phyloP scores from a whole-genome alignment of 2,113 vertebrate genomes.

The Triplophysa dalaica region DNA sequence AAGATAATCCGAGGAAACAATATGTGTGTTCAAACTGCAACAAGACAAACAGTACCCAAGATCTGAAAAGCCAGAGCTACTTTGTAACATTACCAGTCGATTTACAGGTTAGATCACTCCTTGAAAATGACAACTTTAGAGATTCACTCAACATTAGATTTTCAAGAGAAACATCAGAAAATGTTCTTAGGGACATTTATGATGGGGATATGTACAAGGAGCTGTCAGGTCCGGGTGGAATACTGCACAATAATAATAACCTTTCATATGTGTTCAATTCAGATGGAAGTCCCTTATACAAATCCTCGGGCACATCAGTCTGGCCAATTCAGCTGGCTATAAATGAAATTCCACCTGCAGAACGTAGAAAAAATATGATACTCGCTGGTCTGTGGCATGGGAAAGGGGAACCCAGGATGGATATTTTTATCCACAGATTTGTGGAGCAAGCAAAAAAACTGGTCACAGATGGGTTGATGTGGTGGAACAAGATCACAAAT shows the following conservation, averaged over 20 bases:
- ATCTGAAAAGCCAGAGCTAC: constrained; percentile 18
- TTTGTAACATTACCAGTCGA: constrained; percentile 27
- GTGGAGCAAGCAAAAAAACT: constrained; percentile 25
- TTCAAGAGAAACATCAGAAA: constrained; percentile 19
- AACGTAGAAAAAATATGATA: constrained; percentile 19
- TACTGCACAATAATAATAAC: neutral
- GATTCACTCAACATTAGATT: constrained; percentile 9
- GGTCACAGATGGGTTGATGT: neutral
- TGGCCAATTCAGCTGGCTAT: constrained; percentile 31
- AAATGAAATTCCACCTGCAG: constrained; percentile 12
- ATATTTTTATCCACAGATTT: constrained; percentile 30
- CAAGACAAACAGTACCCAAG: neutral
- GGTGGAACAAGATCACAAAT: constrained; percentile 5
- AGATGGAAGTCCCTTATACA: constrained; percentile 34
- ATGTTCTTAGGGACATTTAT: constrained; percentile 16
- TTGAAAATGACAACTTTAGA: constrained; percentile 15
- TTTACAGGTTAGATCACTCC: constrained; percentile 1
- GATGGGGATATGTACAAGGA: constrained; percentile 31
- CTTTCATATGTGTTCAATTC: constrained; percentile 31
- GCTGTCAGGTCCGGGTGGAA: constrained; percentile 13
- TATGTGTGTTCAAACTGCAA: constrained; percentile 26
- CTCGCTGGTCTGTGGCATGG: constrained; percentile 39
- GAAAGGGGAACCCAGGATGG: constrained; percentile 3
- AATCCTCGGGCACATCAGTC: constrained; percentile 13
- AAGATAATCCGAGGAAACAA: constrained; percentile 1